These are phyloP conservation scores for Sinohyriopsis cumingii DNA, from an alignment of 2,888 invertebrate genomes.

Conservation along the genomic window DNA sequence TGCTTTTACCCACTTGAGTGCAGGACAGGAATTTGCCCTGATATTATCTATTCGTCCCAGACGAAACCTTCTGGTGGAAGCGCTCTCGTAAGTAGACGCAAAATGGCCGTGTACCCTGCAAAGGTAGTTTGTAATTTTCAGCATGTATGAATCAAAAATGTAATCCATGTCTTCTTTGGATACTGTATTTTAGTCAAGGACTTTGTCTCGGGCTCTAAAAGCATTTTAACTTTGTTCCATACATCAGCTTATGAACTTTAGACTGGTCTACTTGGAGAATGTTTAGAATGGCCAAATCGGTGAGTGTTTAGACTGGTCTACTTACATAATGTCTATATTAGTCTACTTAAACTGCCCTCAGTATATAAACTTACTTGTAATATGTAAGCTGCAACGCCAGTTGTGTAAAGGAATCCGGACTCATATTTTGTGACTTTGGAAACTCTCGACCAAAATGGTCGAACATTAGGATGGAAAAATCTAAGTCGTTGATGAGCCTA, in stretches of 20 bases:
- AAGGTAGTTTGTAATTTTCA: slow-evolving; percentile 5
- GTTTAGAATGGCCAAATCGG: too few species aligned
- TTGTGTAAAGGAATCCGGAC: slow-evolving; percentile 98
- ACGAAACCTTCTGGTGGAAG: slow-evolving; percentile 91
- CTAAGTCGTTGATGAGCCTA: slow-evolving; percentile 89
- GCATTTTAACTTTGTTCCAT: too few species aligned
- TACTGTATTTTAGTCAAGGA: too few species aligned
- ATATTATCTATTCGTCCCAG: slow-evolving; percentile 97
- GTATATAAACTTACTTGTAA: slow-evolving; percentile 81
- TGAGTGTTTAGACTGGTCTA: too few species aligned
- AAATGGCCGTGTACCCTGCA: slow-evolving; percentile 89
- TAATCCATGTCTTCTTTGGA: too few species aligned
- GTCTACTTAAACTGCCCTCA: too few species aligned
- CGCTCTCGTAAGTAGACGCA: slow-evolving; percentile 98
- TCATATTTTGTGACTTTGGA: slow-evolving; percentile 92
- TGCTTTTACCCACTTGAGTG: slow-evolving; percentile 90
- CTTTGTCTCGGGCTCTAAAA: too few species aligned
- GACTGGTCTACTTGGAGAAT: not conserved
- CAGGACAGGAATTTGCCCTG: slow-evolving; percentile 90
- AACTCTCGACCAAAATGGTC: slow-evolving; percentile 92
- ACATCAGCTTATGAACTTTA: not conserved
- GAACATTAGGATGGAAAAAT: slow-evolving; percentile 91
- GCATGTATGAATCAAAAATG: too few species aligned
- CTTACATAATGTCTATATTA: too few species aligned
- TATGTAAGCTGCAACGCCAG: slow-evolving; percentile 94